These are phyloP conservation scores for Pammene aurita DNA, from an alignment of 2,888 invertebrate genomes.

Conservation along the genomic window DNA sequence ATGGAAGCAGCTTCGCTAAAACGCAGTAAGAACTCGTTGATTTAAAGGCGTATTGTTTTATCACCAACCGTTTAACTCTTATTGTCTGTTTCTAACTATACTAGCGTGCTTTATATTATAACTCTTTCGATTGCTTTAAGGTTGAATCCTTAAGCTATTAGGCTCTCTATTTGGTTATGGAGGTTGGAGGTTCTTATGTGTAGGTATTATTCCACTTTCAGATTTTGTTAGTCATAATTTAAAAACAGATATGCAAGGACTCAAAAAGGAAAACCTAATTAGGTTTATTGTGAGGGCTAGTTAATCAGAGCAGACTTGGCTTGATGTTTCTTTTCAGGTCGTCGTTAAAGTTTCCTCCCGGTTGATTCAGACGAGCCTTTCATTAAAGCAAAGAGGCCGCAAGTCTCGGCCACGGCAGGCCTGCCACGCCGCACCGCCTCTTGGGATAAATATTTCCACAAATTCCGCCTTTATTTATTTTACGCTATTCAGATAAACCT, in stretches of 20 bases:
- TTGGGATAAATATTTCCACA: constrained; percentile 76
- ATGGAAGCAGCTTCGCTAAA: constrained; percentile 74
- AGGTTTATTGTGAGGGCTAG: constrained; percentile 43
- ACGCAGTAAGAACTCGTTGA: constrained; percentile 64
- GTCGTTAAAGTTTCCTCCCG: constrained; percentile 69
- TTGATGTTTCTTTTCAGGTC: constrained; percentile 64
- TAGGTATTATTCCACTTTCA: too few species aligned
- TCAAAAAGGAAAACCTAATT: constrained; percentile 13
- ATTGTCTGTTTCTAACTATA: constrained; percentile 3
- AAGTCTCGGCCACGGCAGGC: constrained; percentile 59
- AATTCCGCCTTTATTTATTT: constrained; percentile 80
- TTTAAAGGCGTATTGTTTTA: constrained; percentile 71
- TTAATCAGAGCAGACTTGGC: constrained; percentile 58
- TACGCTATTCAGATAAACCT: constrained; percentile 78
- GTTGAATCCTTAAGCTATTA: too few species aligned
- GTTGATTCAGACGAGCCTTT: constrained; percentile 69
- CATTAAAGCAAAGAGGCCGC: constrained; percentile 77
- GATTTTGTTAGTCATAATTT: background rate
- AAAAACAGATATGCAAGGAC: constrained; percentile 3
- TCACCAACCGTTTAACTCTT: constrained; percentile 51
- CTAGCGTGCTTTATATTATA: background rate
- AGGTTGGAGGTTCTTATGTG: too few species aligned
- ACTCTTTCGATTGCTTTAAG: background rate
- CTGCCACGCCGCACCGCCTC: constrained; percentile 55
- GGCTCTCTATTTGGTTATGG: too few species aligned